Evolutionary conservation across 2,888 invertebrate genomes (phyloP).

Genomic region (Neoascia interrupta): DNA sequence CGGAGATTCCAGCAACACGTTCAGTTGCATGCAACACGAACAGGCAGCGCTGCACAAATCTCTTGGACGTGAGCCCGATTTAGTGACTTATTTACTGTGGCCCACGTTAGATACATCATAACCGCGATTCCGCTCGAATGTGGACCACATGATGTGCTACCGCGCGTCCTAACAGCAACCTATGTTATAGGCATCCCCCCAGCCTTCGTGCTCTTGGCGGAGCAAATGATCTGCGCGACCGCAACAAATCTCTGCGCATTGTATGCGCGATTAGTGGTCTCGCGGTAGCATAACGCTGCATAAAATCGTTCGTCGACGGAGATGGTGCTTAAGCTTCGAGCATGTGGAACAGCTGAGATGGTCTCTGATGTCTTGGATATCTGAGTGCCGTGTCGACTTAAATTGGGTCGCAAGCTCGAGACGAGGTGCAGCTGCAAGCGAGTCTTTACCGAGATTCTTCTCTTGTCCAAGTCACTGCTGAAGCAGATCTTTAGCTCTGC

Average conservation of each 20-base stretch:
- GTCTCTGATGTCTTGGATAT: constrained; percentile 20
- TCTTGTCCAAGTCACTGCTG: constrained; percentile 16
- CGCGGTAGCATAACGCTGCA: constrained; percentile 56
- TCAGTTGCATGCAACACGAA: constrained; percentile 65
- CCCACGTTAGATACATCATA: constrained; percentile 63
- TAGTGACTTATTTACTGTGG: constrained; percentile 67
- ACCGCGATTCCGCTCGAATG: constrained; percentile 26
- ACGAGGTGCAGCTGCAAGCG: constrained; percentile 42
- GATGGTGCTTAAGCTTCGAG: neutral
- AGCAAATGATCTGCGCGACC: constrained; percentile 45
- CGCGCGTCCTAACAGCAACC: constrained; percentile 21
- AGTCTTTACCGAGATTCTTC: constrained; percentile 38
- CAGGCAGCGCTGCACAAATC: constrained; percentile 52
- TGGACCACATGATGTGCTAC: constrained; percentile 42
- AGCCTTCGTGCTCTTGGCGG: constrained; percentile 24
- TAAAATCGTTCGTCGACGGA: constrained; percentile 33
- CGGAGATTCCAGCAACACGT: constrained; percentile 39
- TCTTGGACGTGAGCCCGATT: constrained; percentile 64
- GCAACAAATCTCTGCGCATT: constrained; percentile 59
- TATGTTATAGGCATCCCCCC: neutral
- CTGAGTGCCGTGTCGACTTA: constrained; percentile 44
- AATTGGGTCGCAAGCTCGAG: constrained; percentile 58
- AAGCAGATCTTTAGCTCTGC: constrained; percentile 30
- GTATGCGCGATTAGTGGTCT: constrained; percentile 36
- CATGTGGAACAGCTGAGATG: constrained; percentile 52